Evolutionary conservation across 2,888 invertebrate species (phyloP).

Genomic region (Cerastis leucographa): DNA sequence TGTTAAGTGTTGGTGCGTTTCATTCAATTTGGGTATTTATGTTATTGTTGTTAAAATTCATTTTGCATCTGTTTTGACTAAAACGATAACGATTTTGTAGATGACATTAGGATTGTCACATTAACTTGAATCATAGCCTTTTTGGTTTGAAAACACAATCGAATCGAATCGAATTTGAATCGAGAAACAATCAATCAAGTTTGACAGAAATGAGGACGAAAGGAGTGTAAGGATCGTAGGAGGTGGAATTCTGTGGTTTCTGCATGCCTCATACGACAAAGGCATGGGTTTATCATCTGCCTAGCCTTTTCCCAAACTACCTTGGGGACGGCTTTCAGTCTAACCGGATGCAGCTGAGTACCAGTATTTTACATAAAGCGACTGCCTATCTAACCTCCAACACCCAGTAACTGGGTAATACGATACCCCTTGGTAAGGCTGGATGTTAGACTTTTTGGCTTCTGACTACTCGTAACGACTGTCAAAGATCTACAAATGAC

Average conservation of each 20-base stretch:
- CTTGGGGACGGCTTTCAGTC: no score
- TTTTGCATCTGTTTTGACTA: not conserved
- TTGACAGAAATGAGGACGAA: not conserved
- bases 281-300: not conserved
- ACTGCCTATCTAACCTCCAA: no score
- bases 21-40: not conserved
- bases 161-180: not conserved
- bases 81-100: not conserved
- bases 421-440: no score
- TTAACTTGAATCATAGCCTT: not conserved
- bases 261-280: not conserved
- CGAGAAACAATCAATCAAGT: not conserved
- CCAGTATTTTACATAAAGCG: no score
- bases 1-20: slow-evolving; percentile 9
- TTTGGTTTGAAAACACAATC: not conserved
- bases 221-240: not conserved
- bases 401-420: no score
- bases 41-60: not conserved
- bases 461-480: no score
- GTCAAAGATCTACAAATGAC: no score
- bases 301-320: no score
- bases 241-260: not conserved
- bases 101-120: not conserved
- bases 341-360: no score
- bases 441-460: no score